Percentiles rank a stretch among this genome's conserved stretches.
These are phyloP conservation scores for Stenolophus ochropezus DNA, from an alignment of 2,888 invertebrate genomes.

Conservation along the genomic window DNA sequence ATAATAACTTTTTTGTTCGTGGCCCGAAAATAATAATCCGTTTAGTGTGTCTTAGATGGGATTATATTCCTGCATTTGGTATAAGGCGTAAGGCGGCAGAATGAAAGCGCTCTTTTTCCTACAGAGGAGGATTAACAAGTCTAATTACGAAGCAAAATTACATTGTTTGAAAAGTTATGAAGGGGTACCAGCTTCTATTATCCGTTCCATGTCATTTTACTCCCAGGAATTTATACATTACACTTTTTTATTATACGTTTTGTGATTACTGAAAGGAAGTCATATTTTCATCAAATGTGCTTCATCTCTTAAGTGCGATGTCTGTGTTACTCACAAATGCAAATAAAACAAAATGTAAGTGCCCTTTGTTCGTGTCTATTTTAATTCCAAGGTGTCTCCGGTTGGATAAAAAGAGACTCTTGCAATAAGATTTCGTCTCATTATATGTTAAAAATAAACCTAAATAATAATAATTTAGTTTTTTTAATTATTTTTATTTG, in stretches of 20 bases:
- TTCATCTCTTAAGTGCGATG: too few species aligned
- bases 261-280: too few species aligned
- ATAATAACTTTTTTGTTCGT: slow-evolving; percentile 64
- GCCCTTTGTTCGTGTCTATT: too few species aligned
- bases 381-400: too few species aligned
- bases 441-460: too few species aligned
- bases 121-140: slow-evolving; percentile 53
- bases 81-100: not conserved
- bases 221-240: slow-evolving; percentile 43
- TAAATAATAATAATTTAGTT: too few species aligned
- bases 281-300: too few species aligned
- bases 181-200: slow-evolving; percentile 34
- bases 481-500: too few species aligned
- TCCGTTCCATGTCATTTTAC: slow-evolving; percentile 15
- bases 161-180: slow-evolving; percentile 54
- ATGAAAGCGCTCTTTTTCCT: slow-evolving; percentile 40
- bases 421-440: too few species aligned
- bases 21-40: slow-evolving; percentile 64
- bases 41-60: slow-evolving; percentile 63
- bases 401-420: too few species aligned
- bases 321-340: too few species aligned
- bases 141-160: slow-evolving; percentile 58
- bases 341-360: too few species aligned
- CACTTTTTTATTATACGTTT: slow-evolving; percentile 45
- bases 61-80: slow-evolving; percentile 62